Conservation (phyloP, 2,113 vertebrate genomes). For the Xiphophorus maculatus region DNA sequence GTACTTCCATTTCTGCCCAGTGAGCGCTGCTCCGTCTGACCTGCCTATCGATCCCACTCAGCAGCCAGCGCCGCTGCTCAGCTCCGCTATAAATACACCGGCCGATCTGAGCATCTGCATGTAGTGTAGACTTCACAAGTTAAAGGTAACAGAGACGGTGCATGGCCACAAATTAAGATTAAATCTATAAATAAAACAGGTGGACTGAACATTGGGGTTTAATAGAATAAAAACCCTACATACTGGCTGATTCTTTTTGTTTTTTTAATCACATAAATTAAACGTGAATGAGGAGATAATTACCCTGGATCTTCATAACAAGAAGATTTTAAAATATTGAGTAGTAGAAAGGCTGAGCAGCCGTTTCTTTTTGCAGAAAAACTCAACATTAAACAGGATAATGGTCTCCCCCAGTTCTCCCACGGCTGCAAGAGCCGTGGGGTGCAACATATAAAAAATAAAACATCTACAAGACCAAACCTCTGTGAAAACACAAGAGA, state of each 20-base stretch:
- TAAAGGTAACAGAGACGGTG: slow-evolving; percentile 26
- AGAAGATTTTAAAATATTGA: slow-evolving; percentile 13
- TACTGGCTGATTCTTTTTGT: slow-evolving; percentile 13
- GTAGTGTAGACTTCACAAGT: slow-evolving; percentile 42
- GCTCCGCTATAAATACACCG: slow-evolving; percentile 42
- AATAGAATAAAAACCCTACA: slow-evolving; percentile 24
- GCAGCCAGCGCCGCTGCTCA: slow-evolving; percentile 35
- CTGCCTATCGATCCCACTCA: slow-evolving; percentile 39
- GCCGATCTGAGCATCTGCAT: slow-evolving; percentile 25
- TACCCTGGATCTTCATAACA: slow-evolving; percentile 35
- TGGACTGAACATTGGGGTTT: slow-evolving; percentile 32
- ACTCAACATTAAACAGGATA: slow-evolving; percentile 34
- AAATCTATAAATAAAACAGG: background rate
- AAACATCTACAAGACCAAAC: slow-evolving; percentile 43
- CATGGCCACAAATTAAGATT: slow-evolving; percentile 9
- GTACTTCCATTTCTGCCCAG: slow-evolving; percentile 32
- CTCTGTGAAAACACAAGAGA: slow-evolving; percentile 58
- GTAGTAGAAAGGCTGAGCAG: background rate
- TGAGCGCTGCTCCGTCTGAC: slow-evolving; percentile 44
- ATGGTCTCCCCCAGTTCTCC: background rate
- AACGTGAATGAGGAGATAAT: slow-evolving; percentile 23
- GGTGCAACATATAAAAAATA: background rate
- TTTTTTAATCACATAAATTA: slow-evolving; percentile 20
- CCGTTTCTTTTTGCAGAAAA: slow-evolving; percentile 1
- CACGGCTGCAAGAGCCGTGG: slow-evolving; percentile 11